These are phyloP conservation scores for Malaclemys terrapin DNA, from an alignment of 2,113 vertebrate genomes.

Conservation along the genomic window DNA sequence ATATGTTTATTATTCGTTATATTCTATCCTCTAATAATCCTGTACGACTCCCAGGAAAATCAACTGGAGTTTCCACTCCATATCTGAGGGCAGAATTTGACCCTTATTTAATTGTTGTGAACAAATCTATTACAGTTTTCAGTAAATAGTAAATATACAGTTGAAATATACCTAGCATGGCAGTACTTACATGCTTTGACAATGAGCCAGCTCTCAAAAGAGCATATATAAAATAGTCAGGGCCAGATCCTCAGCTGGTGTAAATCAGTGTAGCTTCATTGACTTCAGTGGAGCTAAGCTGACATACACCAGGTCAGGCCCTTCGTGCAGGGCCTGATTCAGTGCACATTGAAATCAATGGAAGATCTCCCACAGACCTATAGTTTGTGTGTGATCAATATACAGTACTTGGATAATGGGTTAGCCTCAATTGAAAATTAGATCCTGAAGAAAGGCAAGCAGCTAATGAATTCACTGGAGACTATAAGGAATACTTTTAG, in stretches of 20 bases:
- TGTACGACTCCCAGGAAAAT: neutral
- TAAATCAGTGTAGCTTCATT: fast-evolving
- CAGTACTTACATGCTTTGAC: neutral
- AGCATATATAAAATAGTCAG: fast-evolving
- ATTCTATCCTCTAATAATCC: neutral
- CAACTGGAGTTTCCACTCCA: neutral
- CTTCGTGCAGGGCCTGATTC: fast-evolving
- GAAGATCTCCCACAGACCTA: neutral
- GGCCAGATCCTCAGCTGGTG: fast-evolving
- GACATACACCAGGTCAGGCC: fast-evolving
- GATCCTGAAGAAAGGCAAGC: neutral
- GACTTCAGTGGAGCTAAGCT: fast-evolving
- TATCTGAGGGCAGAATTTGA: neutral
- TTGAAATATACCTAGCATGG: neutral
- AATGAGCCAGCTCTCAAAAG: neutral
- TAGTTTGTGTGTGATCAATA: neutral
- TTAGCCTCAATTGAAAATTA: neutral
- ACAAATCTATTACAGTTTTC: neutral
- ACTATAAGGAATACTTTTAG: neutral
- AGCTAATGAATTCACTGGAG: fast-evolving
- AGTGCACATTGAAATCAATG: neutral
- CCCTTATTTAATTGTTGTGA: neutral
- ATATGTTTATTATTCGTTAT: neutral
- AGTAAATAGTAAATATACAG: neutral
- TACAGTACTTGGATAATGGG: neutral